These are phyloP conservation scores for Bombyx huttoni DNA, from an alignment of 2,888 invertebrate species.

Conservation along the genomic window DNA sequence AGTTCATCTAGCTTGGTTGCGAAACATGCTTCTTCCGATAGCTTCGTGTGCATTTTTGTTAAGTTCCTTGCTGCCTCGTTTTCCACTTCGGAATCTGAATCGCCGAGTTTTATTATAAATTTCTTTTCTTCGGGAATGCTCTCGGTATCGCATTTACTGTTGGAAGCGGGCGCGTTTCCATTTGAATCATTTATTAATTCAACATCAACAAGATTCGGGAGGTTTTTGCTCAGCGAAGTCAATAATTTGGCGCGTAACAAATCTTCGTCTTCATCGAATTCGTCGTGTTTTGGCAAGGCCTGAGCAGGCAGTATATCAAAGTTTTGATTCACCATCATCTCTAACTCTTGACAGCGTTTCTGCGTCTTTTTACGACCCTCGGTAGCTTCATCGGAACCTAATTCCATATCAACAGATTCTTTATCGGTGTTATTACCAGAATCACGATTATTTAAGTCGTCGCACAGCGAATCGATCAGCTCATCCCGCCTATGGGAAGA, in stretches of 20 bases:
- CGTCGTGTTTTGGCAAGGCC: constrained; percentile 28
- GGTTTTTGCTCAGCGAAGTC: constrained; percentile 73
- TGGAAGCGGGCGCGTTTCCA: constrained; percentile 9
- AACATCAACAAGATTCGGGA: constrained; percentile 47
- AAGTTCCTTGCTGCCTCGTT: constrained; percentile 65
- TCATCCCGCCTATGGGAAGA: constrained; percentile 41
- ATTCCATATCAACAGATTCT: constrained; percentile 68
- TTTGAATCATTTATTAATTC: constrained; percentile 18
- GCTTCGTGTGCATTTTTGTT: constrained; percentile 63
- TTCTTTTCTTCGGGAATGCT: constrained; percentile 39
- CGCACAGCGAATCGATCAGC: constrained; percentile 20
- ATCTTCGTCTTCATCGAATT: constrained; percentile 74
- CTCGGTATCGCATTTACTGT: not conserved
- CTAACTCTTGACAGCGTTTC: constrained; percentile 1
- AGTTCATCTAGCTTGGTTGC: constrained; percentile 57
- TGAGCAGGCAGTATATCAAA: constrained; percentile 2
- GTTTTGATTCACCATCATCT: not conserved
- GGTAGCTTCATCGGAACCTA: constrained; percentile 54
- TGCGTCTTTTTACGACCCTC: constrained; percentile 8
- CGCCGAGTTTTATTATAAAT: constrained; percentile 55
- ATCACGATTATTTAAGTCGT: constrained; percentile 22
- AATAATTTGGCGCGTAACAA: constrained; percentile 72
- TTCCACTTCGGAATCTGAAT: constrained; percentile 64
- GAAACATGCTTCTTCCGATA: constrained; percentile 54
- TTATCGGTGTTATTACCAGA: constrained; percentile 56